Evolutionary conservation across 2,797 vertebrate species (phyloP).

Genomic region (Parauchenoglanis ngamensis): DNA sequence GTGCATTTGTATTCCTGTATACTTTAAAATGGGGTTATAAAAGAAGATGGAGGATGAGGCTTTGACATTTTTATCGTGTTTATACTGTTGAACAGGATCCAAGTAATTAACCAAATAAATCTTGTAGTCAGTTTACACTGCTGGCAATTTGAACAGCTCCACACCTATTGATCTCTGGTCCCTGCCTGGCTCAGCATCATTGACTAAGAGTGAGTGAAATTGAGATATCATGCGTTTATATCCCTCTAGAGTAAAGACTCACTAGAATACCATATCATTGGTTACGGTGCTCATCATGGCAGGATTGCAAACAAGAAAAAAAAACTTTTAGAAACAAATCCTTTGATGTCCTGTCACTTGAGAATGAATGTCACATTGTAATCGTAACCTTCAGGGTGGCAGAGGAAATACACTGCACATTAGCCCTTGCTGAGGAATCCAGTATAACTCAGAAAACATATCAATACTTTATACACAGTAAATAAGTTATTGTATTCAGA

Average conservation of each 20-base stretch:
- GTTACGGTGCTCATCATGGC: background rate
- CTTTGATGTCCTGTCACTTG: conserved; percentile 33
- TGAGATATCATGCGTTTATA: conserved; percentile 48
- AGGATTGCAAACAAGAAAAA: background rate
- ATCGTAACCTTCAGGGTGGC: conserved; percentile 6
- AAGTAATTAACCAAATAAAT: conserved; percentile 76
- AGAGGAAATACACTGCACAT: conserved; percentile 15
- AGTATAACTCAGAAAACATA: conserved; percentile 9
- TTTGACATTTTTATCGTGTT: conserved; percentile 65
- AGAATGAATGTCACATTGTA: conserved; percentile 42
- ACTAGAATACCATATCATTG: conserved; percentile 22
- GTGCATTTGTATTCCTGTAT: conserved; percentile 12
- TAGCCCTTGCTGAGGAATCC: background rate
- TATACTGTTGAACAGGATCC: conserved; percentile 53
- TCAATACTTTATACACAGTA: conserved; percentile 5
- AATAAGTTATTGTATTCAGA: conserved; percentile 22
- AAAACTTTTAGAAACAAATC: conserved; percentile 16
- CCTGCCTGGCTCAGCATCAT: conserved; percentile 62
- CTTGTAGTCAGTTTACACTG: conserved; percentile 66
- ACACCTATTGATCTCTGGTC: conserved; percentile 67
- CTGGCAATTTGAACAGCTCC: conserved; percentile 64
- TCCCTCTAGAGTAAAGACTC: conserved; percentile 37
- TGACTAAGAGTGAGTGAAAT: conserved; percentile 59
- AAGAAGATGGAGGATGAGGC: conserved; percentile 39
- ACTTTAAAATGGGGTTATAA: conserved; percentile 32